phyloP scores from a whole-genome alignment of 2,888 invertebrate species.

The Conchocele bisecta region DNA sequence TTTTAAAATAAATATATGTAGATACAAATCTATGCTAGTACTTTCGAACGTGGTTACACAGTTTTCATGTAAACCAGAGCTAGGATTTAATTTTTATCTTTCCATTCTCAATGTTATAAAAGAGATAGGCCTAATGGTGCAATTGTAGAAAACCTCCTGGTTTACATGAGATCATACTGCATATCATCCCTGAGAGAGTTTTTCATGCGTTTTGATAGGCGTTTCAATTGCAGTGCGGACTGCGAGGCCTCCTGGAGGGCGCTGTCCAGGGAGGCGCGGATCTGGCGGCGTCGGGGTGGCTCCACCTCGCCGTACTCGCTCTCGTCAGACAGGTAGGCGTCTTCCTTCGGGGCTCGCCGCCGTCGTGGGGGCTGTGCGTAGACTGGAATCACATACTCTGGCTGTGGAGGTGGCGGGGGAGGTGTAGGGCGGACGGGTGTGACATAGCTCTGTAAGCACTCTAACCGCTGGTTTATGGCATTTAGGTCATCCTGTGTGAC shows the following conservation, averaged over 20 bases:
- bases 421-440: constrained; percentile 64
- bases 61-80: too few species aligned
- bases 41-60: too few species aligned
- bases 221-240: constrained; percentile 72
- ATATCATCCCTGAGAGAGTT: constrained; percentile 73
- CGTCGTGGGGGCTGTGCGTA: constrained; percentile 63
- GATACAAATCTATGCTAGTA: too few species aligned
- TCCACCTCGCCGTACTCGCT: constrained; percentile 61
- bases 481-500: constrained; percentile 75
- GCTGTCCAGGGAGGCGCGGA: constrained; percentile 58
- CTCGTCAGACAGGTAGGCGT: constrained; percentile 69
- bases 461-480: constrained; percentile 69
- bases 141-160: too few species aligned
- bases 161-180: constrained; percentile 52
- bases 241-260: constrained; percentile 70
- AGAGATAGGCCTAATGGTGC: too few species aligned
- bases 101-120: too few species aligned
- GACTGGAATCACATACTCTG: constrained; percentile 62
- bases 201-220: constrained; percentile 76
- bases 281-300: constrained; percentile 57
- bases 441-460: constrained; percentile 70
- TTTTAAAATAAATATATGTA: too few species aligned
- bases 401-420: constrained; percentile 63
- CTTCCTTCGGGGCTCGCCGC: constrained; percentile 65
- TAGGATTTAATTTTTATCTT: too few species aligned